phyloP scores from a whole-genome alignment of 2,888 invertebrate species.

The Thera obeliscata region DNA sequence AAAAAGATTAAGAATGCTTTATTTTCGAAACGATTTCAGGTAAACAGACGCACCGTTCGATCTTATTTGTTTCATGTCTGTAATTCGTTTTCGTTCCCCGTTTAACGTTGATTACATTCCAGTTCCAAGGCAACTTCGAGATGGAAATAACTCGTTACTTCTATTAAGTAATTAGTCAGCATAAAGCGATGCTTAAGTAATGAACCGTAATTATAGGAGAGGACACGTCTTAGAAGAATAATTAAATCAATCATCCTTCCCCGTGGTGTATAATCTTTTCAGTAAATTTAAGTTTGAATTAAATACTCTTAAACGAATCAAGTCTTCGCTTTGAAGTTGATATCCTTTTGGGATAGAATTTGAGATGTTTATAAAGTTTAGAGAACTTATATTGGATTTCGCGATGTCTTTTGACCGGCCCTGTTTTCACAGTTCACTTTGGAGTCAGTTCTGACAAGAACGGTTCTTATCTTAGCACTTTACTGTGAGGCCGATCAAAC shows the following conservation, averaged over 20 bases:
- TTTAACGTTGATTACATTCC: conserved; percentile 78
- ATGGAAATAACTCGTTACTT: conserved; percentile 83
- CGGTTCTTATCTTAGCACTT: neutral
- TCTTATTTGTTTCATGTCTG: conserved; percentile 70
- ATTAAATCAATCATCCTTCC: conserved; percentile 82
- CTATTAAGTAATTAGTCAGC: conserved; percentile 83
- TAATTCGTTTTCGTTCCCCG: conserved; percentile 68
- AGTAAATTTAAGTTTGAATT: conserved; percentile 76
- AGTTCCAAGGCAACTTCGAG: conserved; percentile 52
- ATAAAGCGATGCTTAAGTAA: conserved; percentile 84
- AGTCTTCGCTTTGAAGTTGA: conserved; percentile 66
- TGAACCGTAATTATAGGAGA: conserved; percentile 83
- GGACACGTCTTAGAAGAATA: conserved; percentile 81
- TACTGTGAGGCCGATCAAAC: neutral
- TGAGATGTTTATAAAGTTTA: conserved; percentile 59
- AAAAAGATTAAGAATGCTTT: too few relatives aligned
- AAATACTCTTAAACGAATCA: conserved; percentile 70
- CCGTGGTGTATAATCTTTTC: conserved; percentile 81
- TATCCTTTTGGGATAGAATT: conserved; percentile 64
- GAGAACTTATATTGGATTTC: conserved; percentile 60
- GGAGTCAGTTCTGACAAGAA: neutral
- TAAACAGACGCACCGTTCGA: conserved; percentile 51
- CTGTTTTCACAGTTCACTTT: conserved; percentile 4
- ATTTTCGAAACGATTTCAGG: conserved; percentile 26
- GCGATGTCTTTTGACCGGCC: conserved; percentile 35